Evolutionary conservation across 2,113 vertebrate genomes (phyloP), one percentile per base, ranked within the genome.

Genomic region (Alligator mississippiensis): DNA sequence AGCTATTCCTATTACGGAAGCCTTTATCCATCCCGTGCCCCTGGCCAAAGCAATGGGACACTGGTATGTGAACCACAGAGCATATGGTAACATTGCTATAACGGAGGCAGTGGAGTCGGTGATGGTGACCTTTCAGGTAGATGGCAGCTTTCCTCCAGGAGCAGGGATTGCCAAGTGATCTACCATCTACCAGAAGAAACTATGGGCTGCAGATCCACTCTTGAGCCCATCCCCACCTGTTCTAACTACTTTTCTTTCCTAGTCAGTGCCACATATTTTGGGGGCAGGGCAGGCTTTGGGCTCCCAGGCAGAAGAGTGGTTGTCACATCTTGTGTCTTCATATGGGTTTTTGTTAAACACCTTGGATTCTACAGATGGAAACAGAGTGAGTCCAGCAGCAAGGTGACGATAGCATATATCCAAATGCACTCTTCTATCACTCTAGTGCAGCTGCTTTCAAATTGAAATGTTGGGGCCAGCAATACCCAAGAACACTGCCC

Each of bases 101-200:
- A 15, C 34, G 3, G n/a, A 61, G 4, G 9, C 24, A 55, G 72
- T 25, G 59, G 57, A 80, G 58, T 21, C 78, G 10, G 14, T 0
- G 6, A 14, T 57, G 57, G 24, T 2, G 28, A 77, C 6, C 18
- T 6, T n/a, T 4, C 34, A 70, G 70, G 24, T 81, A 1, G 0
- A 0, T 6, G 12, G 30, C 11, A 30, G 17, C 58, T 94, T 76
- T 11, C 57, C 6, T 91, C 16, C 25, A 22, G 66, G 90, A 80
- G 76, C 1, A 19, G 21, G 27, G 27, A 59, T 85, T 90, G 70
- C 62, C 76, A 47, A 7, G 63, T 13, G 30, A 11, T 38, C 38
- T 72, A 11, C 21, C 38, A 22, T 6, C 30, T 34, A 38, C 38
- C 38, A 38, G 38, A 38, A 38, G 38, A 38, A 38, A 38, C 38